Percentiles rank a stretch among this genome's conserved stretches.
These are phyloP conservation scores for Xenus cinereus DNA, from an alignment of 2,113 vertebrate genomes.

Conservation along the genomic window DNA sequence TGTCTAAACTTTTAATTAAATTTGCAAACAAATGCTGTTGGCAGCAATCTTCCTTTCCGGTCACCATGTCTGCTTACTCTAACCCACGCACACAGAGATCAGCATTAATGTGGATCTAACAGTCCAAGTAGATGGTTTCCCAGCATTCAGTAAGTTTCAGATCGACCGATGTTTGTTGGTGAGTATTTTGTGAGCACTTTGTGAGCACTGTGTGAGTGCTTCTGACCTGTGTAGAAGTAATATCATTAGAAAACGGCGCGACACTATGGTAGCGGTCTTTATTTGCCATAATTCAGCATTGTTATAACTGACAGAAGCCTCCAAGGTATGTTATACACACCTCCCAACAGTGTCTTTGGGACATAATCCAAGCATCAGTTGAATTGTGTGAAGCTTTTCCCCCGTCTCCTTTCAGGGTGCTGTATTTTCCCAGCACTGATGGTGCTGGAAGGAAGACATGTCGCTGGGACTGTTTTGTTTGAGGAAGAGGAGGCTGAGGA, in stretches of 20 bases:
- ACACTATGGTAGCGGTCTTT: not conserved
- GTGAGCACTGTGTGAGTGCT: not conserved
- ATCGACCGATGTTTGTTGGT: not conserved
- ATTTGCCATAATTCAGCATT: not conserved
- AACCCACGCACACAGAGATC: not conserved
- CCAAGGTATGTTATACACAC: not conserved
- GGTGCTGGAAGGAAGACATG: not conserved
- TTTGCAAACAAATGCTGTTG: not conserved
- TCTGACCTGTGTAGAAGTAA: not conserved
- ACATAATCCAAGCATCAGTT: fast-evolving
- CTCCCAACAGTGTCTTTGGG: not conserved
- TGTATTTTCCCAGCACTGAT: not conserved
- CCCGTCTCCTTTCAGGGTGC: not conserved
- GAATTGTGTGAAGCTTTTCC: not conserved
- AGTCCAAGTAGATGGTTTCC: not conserved
- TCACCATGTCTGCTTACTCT: not conserved
- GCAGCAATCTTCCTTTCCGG: not conserved
- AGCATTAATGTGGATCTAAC: not conserved
- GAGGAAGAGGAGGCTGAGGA: no score
- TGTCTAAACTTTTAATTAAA: not conserved
- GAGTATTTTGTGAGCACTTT: not conserved
- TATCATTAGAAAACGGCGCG: not conserved
- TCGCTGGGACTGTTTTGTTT: no score
- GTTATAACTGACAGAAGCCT: not conserved
- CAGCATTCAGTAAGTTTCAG: not conserved